Evolutionary conservation across 2,797 vertebrate species (phyloP).

Genomic region (Heliangelus exortis): DNA sequence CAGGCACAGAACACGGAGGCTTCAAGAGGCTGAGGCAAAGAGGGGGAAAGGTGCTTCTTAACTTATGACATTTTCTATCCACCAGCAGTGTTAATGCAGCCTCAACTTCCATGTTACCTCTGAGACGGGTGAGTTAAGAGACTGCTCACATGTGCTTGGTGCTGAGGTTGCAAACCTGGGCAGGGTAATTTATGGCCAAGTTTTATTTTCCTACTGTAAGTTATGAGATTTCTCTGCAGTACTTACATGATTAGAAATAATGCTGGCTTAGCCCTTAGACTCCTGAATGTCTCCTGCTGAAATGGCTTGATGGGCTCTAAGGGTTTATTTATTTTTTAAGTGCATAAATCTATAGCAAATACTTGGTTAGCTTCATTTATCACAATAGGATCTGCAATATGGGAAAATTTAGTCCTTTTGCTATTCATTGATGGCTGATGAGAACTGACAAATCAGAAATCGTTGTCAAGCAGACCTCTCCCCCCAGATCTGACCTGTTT

Average conservation of each 20-base stretch:
- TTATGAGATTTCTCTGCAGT: not conserved
- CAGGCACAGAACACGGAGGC: not conserved
- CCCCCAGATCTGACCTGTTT: not conserved
- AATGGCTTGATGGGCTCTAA: not conserved
- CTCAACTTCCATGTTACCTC: not conserved
- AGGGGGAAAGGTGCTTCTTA: not conserved
- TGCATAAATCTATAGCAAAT: not conserved
- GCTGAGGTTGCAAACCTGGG: slow-evolving; percentile 43
- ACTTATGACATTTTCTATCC: not conserved
- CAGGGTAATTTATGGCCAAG: slow-evolving; percentile 41
- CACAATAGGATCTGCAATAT: not conserved
- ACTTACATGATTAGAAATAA: not conserved
- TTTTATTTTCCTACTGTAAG: slow-evolving; percentile 40
- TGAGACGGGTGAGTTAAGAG: slow-evolving; percentile 13
- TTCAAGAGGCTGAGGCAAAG: not conserved
- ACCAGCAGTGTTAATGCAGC: not conserved
- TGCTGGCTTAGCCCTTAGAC: not conserved
- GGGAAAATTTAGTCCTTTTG: not conserved
- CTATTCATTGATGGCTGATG: not conserved
- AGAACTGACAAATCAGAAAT: not conserved
- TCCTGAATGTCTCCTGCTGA: not conserved
- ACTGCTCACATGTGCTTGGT: not conserved
- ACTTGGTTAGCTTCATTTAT: not conserved
- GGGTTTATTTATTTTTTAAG: not conserved
- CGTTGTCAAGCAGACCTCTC: not conserved